Conservation (phyloP, 2,888 invertebrate species). For the Dioctria rufipes region DNA sequence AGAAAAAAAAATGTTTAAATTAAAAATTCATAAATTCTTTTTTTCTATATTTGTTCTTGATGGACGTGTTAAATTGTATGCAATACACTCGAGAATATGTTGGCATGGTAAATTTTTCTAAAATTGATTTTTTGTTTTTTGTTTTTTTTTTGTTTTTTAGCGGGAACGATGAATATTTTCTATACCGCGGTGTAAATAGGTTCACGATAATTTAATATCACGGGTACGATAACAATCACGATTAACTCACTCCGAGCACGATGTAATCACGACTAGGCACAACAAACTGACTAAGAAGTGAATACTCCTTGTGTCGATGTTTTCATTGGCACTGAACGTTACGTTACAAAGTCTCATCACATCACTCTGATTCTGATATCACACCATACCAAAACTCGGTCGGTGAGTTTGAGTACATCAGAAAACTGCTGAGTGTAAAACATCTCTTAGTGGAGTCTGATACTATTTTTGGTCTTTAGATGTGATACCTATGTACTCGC, state of each 20-base stretch:
- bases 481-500: too few relatives aligned
- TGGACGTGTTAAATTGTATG: background rate
- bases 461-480: too few relatives aligned
- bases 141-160: background rate
- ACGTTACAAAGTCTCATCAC: background rate
- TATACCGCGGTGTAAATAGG: background rate
- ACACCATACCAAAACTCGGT: background rate
- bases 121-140: too few relatives aligned
- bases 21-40: conserved; percentile 3
- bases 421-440: background rate
- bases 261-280: conserved; percentile 6
- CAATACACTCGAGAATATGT: background rate
- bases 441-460: background rate
- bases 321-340: conserved; percentile 34
- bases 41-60: background rate
- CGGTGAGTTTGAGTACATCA: background rate
- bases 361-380: background rate
- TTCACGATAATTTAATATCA: background rate
- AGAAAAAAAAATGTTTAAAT: background rate
- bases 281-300: background rate
- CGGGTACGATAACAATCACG: background rate
- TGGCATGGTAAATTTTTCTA: too few relatives aligned
- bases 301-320: conserved; percentile 18
- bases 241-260: background rate
- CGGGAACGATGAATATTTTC: background rate